Evolutionary conservation across 1,140 invertebrate genomes (phyloP).

Genomic region (Drosophila teissieri): DNA sequence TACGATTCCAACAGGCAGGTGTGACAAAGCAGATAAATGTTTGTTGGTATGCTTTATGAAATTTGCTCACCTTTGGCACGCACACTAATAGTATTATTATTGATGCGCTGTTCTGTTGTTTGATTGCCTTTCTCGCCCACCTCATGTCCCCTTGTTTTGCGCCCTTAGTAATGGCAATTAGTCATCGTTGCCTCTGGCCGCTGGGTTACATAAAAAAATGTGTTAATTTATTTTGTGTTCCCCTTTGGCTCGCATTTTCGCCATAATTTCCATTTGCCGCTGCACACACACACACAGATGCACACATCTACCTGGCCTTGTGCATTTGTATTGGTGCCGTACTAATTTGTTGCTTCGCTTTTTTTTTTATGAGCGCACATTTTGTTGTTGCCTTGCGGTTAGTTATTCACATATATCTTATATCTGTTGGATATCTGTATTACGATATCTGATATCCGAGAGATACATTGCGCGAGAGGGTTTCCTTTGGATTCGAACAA

Average conservation of each 20-base stretch:
- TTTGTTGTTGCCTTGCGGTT: conserved; percentile 31
- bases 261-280: conserved; percentile 45
- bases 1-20: conserved; percentile 6
- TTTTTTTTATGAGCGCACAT: conserved; percentile 11
- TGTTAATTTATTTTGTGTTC: conserved; percentile 73
- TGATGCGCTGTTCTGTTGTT: conserved; percentile 38
- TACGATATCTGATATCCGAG: conserved; percentile 29
- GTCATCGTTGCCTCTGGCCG: conserved; percentile 57
- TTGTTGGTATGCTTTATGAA: conserved; percentile 4
- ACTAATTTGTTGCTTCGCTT: conserved; percentile 69
- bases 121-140: conserved; percentile 32
- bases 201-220: conserved; percentile 77
- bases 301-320: conserved; percentile 4
- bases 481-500: conserved; percentile 19
- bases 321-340: conserved; percentile 37
- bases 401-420: conserved; percentile 1
- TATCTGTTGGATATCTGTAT: background rate
- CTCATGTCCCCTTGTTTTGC: too few species aligned
- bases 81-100: conserved; percentile 18
- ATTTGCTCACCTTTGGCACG: conserved; percentile 31
- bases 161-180: conserved; percentile 54
- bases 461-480: conserved; percentile 10
- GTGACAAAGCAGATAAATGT: conserved; percentile 35
- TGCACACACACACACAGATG: background rate
- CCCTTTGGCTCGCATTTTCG: conserved; percentile 62